A percentile compares a stretch with the other conserved stretches of the same genome.
Evolutionary conservation across 2,797 vertebrate genomes (phyloP).

Genomic region (Pogonophryne albipinna): DNA sequence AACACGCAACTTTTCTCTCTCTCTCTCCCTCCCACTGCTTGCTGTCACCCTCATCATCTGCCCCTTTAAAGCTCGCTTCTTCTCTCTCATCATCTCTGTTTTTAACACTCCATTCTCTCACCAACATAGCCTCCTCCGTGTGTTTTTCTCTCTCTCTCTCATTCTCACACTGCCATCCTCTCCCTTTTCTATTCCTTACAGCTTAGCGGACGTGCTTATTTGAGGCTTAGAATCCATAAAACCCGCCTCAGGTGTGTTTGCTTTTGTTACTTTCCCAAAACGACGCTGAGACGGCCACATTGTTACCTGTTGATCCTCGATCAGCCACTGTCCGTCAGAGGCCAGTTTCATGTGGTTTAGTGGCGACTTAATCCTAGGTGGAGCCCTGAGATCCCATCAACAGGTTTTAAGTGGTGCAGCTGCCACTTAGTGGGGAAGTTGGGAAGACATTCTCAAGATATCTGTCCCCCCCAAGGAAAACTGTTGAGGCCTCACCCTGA

Average conservation of each 20-base stretch:
- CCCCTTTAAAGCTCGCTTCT: slow-evolving; percentile 59
- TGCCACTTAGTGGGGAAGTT: slow-evolving; percentile 58
- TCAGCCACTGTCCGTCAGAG: slow-evolving; percentile 65
- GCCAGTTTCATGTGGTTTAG: slow-evolving; percentile 55
- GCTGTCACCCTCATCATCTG: slow-evolving; percentile 71
- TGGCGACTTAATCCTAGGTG: slow-evolving; percentile 57
- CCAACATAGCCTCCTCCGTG: slow-evolving; percentile 49
- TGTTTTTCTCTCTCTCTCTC: slow-evolving; percentile 36
- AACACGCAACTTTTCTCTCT: slow-evolving; percentile 39
- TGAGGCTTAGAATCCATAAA: slow-evolving; percentile 80
- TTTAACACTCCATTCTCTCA: slow-evolving; percentile 58
- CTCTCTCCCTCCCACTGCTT: slow-evolving; percentile 25
- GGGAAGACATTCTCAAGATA: slow-evolving; percentile 52
- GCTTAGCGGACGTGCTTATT: slow-evolving; percentile 77
- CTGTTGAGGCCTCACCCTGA: slow-evolving; percentile 23
- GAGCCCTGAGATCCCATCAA: slow-evolving; percentile 47
- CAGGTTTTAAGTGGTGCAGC: slow-evolving; percentile 54
- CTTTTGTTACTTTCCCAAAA: slow-evolving; percentile 78
- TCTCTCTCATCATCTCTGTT: slow-evolving; percentile 54
- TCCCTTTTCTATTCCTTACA: slow-evolving; percentile 56
- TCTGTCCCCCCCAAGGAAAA: slow-evolving; percentile 42
- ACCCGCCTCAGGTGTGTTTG: slow-evolving; percentile 78
- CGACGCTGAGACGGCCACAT: slow-evolving; percentile 62
- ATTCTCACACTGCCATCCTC: slow-evolving; percentile 18
- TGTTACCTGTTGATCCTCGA: slow-evolving; percentile 66